Base-by-base conservation (phyloP, 2,797 vertebrate species). In the Cyprinodon diabolis region DNA sequence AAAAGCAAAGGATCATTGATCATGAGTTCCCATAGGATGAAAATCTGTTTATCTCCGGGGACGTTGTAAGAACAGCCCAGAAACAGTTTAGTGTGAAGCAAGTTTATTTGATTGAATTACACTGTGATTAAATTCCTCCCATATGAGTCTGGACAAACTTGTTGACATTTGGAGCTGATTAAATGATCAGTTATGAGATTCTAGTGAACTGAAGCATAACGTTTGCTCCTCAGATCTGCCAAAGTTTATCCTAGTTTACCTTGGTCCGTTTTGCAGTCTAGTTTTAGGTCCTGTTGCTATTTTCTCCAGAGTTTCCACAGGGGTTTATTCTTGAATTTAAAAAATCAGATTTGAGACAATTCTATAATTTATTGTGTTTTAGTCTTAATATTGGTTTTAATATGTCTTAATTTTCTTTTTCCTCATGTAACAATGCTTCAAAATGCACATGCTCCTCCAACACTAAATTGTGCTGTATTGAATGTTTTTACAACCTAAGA, bases 111-210 rank as follows among this genome's bases (percentile, higher is more conserved):
- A 60, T 72, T 25, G 15, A 62, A 51, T 78, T 75, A 78, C 71
- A 71, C 71, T 1, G 68, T 83, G 85, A 84, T 80, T 62, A 88
- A 90, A 85, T 81, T 78, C 75, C 72, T 83, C 71, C 75, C 63
- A 69, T 78, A 76, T 74, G 79, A 84, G 71, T 72, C 85, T 86
- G 51, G 23, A 84, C 80, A 86, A 86, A 68, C 48, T 52, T 75
- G 12, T 80, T 57, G 68, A 76, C 45, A 65, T 66, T 67, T 25
- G 78, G 87, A 88, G 19, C 88, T 78, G 80, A 89, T 91, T 89
- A 80, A 78, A 68, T 55, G n/a, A 60, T 62, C 4, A 78, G 81
- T 90, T 1, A 8, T 74, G 68, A 78, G 65, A 78, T 56, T 69
- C 30, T 30, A 30, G 30, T 30, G 74, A 80, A 71, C 54, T 71